Base-by-base conservation (phyloP, 2,888 invertebrate genomes). In the Venusia cambrica region DNA sequence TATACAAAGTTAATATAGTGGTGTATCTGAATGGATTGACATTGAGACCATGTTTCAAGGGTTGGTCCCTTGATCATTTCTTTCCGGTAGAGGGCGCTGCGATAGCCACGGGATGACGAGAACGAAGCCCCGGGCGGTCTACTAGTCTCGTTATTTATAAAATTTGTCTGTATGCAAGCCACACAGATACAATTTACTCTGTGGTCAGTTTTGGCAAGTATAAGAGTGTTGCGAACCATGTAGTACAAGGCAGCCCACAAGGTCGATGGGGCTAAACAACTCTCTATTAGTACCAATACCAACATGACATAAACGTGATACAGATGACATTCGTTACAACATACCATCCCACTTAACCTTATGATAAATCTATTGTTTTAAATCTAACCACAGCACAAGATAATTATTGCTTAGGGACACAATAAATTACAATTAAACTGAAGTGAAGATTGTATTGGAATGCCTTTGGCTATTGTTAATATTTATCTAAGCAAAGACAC, bases 201-300 rank as follows among this genome's bases (percentile, higher is more conserved):
- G 18, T 31, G 22, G 31, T 38, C 45, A 31, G 43, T 57, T 69
- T 67, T 64, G 64, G 60, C 67, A 68, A 66, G 57, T 62, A 58
- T 50, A 64, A 43, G 44, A 44, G 30, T 45, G 45, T 38, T 61
- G 60, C 67, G 39, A 62, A 44, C 59, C 62, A 50, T 35, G 39
- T 44, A 40, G 52, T 40, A 43, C 70, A 69, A 71, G 67, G 71
- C 59, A 45, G 25, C 47, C 21, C 11, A 25, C 30, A 35, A 40
- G 40, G 40, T 32, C 31, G 15, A 22, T 22, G 31, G 30, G 18
- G 34, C 37, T 45, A 54, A 45, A 44, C 40, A 48, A 39, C 46
- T 53, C 47, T 53, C 55, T 58, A n/a, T 54, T 51, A 57, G 40
- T 54, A 37, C 44, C 31, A 35, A 47, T 51, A 53, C n/a, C n/a